Evolutionary conservation across 1,140 invertebrate species (phyloP).

Genomic region (Anastatus disparis): DNA sequence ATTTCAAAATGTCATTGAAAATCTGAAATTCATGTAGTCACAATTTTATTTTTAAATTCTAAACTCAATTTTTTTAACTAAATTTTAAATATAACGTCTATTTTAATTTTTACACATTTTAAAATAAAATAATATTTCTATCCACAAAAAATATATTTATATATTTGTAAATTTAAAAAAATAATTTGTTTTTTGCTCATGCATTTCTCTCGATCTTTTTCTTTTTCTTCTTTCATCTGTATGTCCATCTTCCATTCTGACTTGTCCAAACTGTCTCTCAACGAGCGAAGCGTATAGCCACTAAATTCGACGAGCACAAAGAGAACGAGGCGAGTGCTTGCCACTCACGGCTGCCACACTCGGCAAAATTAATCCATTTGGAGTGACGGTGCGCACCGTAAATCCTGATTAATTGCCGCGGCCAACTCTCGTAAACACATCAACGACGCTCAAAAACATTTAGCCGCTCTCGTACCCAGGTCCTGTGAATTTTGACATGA

Average conservation of each 20-base stretch:
- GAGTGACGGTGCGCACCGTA: slow-evolving; percentile 51
- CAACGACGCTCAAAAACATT: slow-evolving; percentile 46
- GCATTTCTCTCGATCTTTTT: too few species aligned
- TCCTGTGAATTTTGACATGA: too few species aligned
- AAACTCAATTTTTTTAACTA: too few species aligned
- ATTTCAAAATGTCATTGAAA: too few species aligned
- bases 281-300: background rate
- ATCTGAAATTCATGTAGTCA: too few species aligned
- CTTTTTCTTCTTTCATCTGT: background rate
- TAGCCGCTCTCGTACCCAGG: background rate
- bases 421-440: slow-evolving; percentile 55
- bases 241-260: background rate
- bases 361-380: slow-evolving; percentile 56
- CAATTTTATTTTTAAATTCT: too few species aligned
- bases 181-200: too few species aligned
- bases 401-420: slow-evolving; percentile 60
- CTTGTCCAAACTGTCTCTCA: background rate
- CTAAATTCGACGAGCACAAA: slow-evolving; percentile 4
- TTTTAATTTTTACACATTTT: too few species aligned
- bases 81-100: too few species aligned
- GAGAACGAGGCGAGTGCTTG: background rate
- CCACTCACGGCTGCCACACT: slow-evolving; percentile 1
- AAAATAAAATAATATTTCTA: too few species aligned
- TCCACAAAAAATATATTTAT: too few species aligned
- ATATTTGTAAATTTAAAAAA: too few species aligned